Conservation (phyloP, 2,888 invertebrate genomes). For the Pherbina coryleti region DNA sequence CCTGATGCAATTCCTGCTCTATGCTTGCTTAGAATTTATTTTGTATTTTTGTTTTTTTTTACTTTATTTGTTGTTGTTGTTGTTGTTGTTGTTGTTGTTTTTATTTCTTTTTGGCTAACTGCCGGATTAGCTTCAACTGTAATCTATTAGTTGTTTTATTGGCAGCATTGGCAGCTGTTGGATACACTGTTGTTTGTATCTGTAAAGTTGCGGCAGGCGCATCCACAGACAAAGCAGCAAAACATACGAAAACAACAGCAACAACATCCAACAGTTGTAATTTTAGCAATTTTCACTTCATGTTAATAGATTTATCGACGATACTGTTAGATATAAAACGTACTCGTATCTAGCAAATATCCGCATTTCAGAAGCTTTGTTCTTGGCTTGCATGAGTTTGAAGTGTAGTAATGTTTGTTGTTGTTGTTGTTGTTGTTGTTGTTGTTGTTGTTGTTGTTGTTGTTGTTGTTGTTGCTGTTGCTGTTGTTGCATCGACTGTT, state of each 20-base stretch:
- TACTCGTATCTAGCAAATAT: slow-evolving; percentile 24
- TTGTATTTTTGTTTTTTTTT: background rate
- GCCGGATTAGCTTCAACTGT: slow-evolving; percentile 9
- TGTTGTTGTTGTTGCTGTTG: slow-evolving; percentile 13
- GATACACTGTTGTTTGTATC: background rate
- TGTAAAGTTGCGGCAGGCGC: background rate
- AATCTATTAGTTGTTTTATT: slow-evolving; percentile 23
- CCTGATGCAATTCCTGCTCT: background rate
- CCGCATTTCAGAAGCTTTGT: slow-evolving; percentile 30
- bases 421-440: background rate
- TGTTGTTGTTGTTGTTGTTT: slow-evolving; percentile 5
- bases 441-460: slow-evolving; percentile 27
- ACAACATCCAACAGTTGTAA: slow-evolving; percentile 5
- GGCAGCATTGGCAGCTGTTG: slow-evolving; percentile 15
- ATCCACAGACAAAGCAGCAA: background rate
- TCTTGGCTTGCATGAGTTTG: slow-evolving; percentile 28
- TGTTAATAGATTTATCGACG: slow-evolving; percentile 36
- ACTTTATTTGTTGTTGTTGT: background rate
- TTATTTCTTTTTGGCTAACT: slow-evolving; percentile 3
- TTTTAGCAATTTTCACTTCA: slow-evolving; percentile 35
- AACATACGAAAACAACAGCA: background rate
- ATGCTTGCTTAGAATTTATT: background rate
- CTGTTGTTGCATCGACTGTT: slow-evolving; percentile 24
- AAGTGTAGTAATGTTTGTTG: slow-evolving; percentile 20
- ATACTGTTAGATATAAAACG: background rate